Evolutionary conservation across 2,113 vertebrate genomes (phyloP), one percentile per base, ranked within the genome.

Genomic region (Uria lomvia): DNA sequence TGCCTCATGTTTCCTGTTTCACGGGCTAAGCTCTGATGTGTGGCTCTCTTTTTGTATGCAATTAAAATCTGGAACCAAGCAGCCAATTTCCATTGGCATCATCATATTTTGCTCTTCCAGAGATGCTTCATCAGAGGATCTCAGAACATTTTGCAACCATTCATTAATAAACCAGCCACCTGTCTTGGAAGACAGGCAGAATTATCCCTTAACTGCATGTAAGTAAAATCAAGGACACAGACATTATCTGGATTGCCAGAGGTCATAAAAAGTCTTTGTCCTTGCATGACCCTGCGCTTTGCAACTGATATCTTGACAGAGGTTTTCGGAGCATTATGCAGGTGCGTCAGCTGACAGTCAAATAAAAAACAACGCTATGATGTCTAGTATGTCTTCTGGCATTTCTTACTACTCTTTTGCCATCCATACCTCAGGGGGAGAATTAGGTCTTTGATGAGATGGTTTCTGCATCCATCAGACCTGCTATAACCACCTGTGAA

Each of bases 81-180:
- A 90, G 17, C 47, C 88, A 32, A 63, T 89, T 95, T 86, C 89
- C 73, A 16, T 30, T 92, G 94, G 88, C 56, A 83, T 8, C 24
- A 0, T 38, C 15, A 0, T 9, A 27, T 58, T 91, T 81, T 45
- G 26, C 90, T 70, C 62, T 58, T 83, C 81, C 72, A 74, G 59
- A 55, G 55, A 66, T 59, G 78, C 55, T 56, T 86, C 79, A 30
- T 63, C 75, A 40, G 63, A 92, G 59, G 38, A 84, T 74, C 68
- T 86, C 79, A n/a, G 92, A 60, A 90, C 88, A 80, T 77, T 96
- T 90, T 95, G 67, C 91, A 87, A 11, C 58, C 40, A 15, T 53
- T 81, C 86, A 68, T 63, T 73, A 73, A 78, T 17, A 82, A 94
- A 38, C 47, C 68, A 60, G 74, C 6, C 5, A 67, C 59, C 88